Base-by-base conservation (phyloP, 2,797 vertebrate species). In the Hypotaenidia philippensis region DNA sequence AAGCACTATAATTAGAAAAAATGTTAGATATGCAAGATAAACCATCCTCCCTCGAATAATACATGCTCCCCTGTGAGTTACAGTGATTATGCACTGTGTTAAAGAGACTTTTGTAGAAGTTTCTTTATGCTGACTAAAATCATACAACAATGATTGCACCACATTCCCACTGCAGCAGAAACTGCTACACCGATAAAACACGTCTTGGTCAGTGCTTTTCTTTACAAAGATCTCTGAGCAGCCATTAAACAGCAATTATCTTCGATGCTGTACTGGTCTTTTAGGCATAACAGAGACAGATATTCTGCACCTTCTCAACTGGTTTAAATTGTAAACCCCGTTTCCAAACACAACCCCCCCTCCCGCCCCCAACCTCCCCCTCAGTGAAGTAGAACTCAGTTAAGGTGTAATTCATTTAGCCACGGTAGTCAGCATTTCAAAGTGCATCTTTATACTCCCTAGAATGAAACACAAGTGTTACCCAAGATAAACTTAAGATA, bases 11-110 rank as follows among this genome's bases (percentile, higher is more conserved):
- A 95, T 92, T 90, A 91, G 60, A 78, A 93, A 78, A 80, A 84
- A 23, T 22, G 5, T 87, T 89, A 83, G 64, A 83, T 89, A 93
- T 40, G 71, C 81, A 92, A 93, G 92, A 95, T 80, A 95, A 93
- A 68, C 27, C 56, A 31, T 44, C n/a, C 22, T 85, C 19, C 41
- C 50, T 82, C 10, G 0, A 83, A 71, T 60, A 72, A 64, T 40
- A 56, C 63, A 31, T 79, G 45, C 26, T 90, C 64, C 56, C 49
- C 25, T 85, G 76, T 0, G 41, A 81, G 53, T 59, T 91, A 56
- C 11, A 75, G 64, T 36, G 74, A 81, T 83, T 74, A 86, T 27
- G 74, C 8, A 15, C 31, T 1, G 2, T 29, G 11, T 85, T 75
- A 83, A 88, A 78, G 49, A 63, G 25, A 6, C 22, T 41, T 77